Conservation (phyloP, 2,113 vertebrate species). For the Psephotus haematonotus region DNA sequence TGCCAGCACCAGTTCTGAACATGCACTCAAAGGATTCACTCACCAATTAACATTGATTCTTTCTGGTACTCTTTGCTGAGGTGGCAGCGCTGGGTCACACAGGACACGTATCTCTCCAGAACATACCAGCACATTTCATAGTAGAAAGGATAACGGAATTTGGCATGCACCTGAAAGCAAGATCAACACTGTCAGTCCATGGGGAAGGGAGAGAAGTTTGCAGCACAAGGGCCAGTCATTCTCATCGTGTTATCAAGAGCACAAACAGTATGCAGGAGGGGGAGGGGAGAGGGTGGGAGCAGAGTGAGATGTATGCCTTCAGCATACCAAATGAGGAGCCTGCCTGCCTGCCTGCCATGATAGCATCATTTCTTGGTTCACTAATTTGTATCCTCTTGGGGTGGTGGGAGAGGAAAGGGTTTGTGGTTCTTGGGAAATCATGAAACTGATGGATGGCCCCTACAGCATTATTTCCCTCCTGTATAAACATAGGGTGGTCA, state of each 20-base stretch:
- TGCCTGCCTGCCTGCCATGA: slow-evolving; percentile 43
- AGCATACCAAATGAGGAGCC: slow-evolving; percentile 69
- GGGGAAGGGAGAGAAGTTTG: slow-evolving; percentile 33
- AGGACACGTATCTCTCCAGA: slow-evolving; percentile 93
- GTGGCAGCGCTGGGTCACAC: slow-evolving; percentile 90
- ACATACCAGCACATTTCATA: slow-evolving; percentile 99
- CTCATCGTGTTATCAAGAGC: slow-evolving; percentile 59
- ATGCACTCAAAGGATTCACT: slow-evolving; percentile 63
- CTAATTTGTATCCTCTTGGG: slow-evolving; percentile 56
- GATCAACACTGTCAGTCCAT: slow-evolving; percentile 1
- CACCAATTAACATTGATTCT: slow-evolving; percentile 85
- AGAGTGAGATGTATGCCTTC: slow-evolving; percentile 36
- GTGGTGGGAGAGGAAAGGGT: slow-evolving; percentile 31
- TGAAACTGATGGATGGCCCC: slow-evolving; percentile 24
- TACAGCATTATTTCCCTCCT: not conserved
- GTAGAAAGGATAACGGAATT: slow-evolving; percentile 98
- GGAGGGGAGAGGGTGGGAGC: slow-evolving; percentile 49
- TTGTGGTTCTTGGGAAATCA: slow-evolving; percentile 25
- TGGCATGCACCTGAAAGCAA: slow-evolving; percentile 88
- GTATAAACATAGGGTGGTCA: slow-evolving; percentile 12
- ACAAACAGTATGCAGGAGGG: slow-evolving; percentile 43
- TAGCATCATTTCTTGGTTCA: slow-evolving; percentile 51
- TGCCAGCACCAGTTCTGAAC: not conserved
- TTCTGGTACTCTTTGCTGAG: slow-evolving; percentile 85
- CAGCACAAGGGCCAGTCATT: slow-evolving; percentile 12